phyloP scores from a whole-genome alignment of 2,797 vertebrate genomes.

The Acanthis flammea region DNA sequence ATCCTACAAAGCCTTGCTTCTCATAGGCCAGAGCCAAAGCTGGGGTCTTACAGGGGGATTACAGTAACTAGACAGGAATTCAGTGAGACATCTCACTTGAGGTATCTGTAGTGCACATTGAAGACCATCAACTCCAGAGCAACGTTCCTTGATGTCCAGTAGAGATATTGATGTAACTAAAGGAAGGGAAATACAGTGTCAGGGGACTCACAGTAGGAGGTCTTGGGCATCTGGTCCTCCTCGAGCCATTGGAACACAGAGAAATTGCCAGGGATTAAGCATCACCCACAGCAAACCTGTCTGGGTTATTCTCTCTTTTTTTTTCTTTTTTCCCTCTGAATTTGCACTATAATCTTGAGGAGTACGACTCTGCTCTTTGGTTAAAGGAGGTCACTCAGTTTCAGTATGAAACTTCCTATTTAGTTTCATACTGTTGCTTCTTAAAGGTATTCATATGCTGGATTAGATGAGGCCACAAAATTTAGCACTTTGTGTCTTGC shows the following conservation, averaged over 20 bases:
- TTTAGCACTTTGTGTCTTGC: background rate
- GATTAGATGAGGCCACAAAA: background rate
- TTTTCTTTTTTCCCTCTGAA: background rate
- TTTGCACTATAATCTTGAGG: background rate
- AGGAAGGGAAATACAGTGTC: background rate
- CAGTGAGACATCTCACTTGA: background rate
- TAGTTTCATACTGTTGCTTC: background rate
- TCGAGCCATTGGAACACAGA: background rate
- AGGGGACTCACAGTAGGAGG: background rate
- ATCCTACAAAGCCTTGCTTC: background rate
- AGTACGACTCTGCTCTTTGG: background rate
- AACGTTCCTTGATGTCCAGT: background rate
- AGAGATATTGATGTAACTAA: background rate
- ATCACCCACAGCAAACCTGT: background rate
- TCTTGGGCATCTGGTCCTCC: background rate
- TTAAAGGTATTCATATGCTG: background rate
- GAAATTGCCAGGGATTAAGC: background rate
- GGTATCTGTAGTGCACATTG: background rate
- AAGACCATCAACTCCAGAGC: background rate
- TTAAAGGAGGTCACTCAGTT: background rate
- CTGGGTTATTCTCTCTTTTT: accelerated
- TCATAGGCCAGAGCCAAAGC: background rate
- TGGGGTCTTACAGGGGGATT: background rate
- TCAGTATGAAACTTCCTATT: background rate
- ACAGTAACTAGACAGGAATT: background rate